Percentiles rank a stretch among this genome's conserved stretches.
Evolutionary conservation across 2,113 vertebrate species (phyloP).

Genomic region (Oreochromis niloticus): DNA sequence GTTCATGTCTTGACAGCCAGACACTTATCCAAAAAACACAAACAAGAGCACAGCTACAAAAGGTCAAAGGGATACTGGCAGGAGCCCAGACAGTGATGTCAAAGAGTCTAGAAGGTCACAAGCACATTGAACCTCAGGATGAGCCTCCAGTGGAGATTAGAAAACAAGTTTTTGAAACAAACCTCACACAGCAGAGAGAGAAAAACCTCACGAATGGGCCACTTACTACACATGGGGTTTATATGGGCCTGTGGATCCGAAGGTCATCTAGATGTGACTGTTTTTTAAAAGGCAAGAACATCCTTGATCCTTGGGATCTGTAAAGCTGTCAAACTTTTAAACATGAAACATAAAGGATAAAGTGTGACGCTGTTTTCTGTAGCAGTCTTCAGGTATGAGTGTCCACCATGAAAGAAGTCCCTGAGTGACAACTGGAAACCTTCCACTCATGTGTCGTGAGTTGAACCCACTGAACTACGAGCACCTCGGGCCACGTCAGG

Average conservation of each 20-base stretch:
- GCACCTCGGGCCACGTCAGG: background rate
- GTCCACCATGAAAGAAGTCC: conserved; percentile 33
- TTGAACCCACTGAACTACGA: background rate
- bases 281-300: background rate
- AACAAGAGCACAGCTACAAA: background rate
- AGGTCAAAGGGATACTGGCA: conserved; percentile 12
- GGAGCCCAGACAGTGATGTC: background rate
- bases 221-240: background rate
- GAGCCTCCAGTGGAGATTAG: background rate
- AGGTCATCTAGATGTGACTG: background rate
- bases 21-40: background rate
- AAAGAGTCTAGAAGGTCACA: background rate
- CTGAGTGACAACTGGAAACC: conserved; percentile 28
- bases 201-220: background rate
- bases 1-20: background rate
- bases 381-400: conserved; percentile 17
- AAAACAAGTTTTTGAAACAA: background rate
- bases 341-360: background rate
- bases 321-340: background rate
- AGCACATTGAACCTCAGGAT: background rate
- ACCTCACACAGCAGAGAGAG: background rate
- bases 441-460: background rate
- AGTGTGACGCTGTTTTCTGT: background rate
- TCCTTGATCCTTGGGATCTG: background rate
- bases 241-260: background rate